These are phyloP conservation scores for Agrotis clavis DNA, from an alignment of 2,888 invertebrate genomes.

Conservation along the genomic window DNA sequence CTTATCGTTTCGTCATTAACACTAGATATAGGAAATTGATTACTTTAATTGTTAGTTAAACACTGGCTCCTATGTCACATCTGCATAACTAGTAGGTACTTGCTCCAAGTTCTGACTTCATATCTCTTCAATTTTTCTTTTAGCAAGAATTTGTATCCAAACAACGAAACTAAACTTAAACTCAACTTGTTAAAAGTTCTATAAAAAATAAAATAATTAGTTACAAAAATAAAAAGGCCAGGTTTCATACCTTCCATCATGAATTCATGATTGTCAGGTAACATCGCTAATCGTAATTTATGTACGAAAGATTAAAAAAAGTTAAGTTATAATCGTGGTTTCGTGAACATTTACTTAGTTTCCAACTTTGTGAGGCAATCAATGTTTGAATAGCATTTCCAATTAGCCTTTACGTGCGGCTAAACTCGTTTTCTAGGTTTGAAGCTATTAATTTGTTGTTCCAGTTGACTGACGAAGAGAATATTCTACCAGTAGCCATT, in stretches of 20 bases:
- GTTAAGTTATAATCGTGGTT: conserved; percentile 27
- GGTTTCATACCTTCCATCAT: conserved; percentile 3
- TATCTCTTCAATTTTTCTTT: background rate
- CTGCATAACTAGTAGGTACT: conserved; percentile 9
- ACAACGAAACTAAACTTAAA: conserved; percentile 2
- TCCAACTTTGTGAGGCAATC: conserved; percentile 44
- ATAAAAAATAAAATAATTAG: conserved; percentile 11
- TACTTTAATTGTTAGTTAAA: conserved; percentile 40
- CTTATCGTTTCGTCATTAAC: conserved; percentile 57
- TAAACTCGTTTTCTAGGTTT: conserved; percentile 34
- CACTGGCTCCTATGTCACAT: conserved; percentile 21
- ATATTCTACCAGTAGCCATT: conserved; percentile 29
- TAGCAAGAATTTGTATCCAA: background rate
- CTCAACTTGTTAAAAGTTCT: conserved; percentile 5
- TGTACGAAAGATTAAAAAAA: conserved; percentile 33
- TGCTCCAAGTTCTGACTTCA: background rate
- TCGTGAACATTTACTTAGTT: conserved; percentile 39
- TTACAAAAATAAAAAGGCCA: background rate
- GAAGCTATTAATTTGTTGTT: conserved; percentile 47
- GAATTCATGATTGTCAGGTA: background rate
- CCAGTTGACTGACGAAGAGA: conserved; percentile 21
- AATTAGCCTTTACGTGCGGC: conserved; percentile 50
- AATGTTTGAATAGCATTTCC: conserved; percentile 45
- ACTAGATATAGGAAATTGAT: conserved; percentile 42
- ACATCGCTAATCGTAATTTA: conserved; percentile 10